Evolutionary conservation across 2,113 vertebrate species (phyloP).

Genomic region (Nansenia antarctica): DNA sequence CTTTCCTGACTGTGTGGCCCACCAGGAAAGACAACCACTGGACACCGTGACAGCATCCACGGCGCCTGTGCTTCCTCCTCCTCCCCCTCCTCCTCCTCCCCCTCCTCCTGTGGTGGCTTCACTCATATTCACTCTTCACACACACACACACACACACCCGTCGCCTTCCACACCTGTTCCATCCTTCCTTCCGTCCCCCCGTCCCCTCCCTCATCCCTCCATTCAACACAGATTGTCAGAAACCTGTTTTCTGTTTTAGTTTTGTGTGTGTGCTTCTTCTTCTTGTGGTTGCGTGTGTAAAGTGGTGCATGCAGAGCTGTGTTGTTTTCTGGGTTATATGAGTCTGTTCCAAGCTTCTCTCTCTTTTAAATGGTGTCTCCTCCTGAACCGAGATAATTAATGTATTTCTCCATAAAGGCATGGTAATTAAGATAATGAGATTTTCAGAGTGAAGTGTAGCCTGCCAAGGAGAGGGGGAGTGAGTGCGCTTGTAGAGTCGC

Average conservation of each 20-base stretch:
- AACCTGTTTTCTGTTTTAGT: too few species aligned
- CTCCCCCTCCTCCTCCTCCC: background rate
- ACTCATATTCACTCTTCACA: background rate
- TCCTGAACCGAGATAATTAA: slow-evolving; percentile 48
- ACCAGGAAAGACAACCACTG: too few species aligned
- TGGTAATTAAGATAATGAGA: slow-evolving; percentile 65
- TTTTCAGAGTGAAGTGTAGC: slow-evolving; percentile 57
- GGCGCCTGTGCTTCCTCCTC: background rate
- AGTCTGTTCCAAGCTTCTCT: slow-evolving; percentile 19
- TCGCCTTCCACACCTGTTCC: too few species aligned
- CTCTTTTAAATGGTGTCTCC: slow-evolving; percentile 29
- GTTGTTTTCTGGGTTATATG: too few species aligned
- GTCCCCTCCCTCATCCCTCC: background rate
- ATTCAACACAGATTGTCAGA: too few species aligned
- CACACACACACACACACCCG: too few species aligned
- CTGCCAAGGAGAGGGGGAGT: slow-evolving; percentile 36
- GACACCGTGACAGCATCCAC: background rate
- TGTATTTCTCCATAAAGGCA: slow-evolving; percentile 57
- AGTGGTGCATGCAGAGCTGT: too few species aligned
- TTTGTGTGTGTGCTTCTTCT: too few species aligned
- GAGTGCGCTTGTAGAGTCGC: background rate
- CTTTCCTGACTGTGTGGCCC: too few species aligned
- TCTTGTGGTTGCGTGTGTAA: too few species aligned
- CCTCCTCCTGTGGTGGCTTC: background rate
- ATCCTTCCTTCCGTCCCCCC: too few species aligned